phyloP scores from a whole-genome alignment of 2,888 invertebrate genomes.

The Lasius fuliginosus region DNA sequence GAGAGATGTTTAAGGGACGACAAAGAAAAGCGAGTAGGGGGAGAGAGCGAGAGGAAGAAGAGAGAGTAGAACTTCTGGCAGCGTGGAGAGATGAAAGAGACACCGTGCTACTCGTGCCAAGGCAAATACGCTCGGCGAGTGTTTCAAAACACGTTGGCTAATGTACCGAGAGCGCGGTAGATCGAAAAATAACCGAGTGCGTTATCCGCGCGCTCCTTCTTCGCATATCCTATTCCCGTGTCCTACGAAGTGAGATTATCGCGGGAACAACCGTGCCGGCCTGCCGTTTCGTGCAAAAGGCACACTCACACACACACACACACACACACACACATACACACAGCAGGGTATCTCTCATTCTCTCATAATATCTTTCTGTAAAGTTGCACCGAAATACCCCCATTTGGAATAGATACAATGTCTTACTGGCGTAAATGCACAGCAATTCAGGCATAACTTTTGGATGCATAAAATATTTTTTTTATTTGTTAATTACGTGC shows the following conservation, averaged over 20 bases:
- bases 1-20: slow-evolving; percentile 54
- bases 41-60: slow-evolving; percentile 32
- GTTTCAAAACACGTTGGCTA: slow-evolving; percentile 86
- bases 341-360: slow-evolving; percentile 6
- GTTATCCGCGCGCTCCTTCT: slow-evolving; percentile 69
- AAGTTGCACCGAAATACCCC: slow-evolving; percentile 1
- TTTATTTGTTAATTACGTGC: slow-evolving; percentile 1
- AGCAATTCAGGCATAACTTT: neutral
- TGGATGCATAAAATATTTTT: neutral
- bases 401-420: neutral
- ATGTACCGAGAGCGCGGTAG: slow-evolving; percentile 81
- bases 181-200: slow-evolving; percentile 81
- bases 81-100: slow-evolving; percentile 82
- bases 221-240: slow-evolving; percentile 43
- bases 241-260: slow-evolving; percentile 49
- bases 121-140: slow-evolving; percentile 84
- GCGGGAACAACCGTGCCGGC: slow-evolving; percentile 6
- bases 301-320: neutral
- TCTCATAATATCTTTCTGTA: neutral
- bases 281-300: slow-evolving; percentile 18
- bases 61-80: slow-evolving; percentile 57
- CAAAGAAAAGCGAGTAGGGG: slow-evolving; percentile 23
- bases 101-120: slow-evolving; percentile 82
- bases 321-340: neutral
- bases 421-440: neutral